Percentiles rank a stretch among this genome's conserved stretches.
Evolutionary conservation across 1,140 invertebrate genomes (phyloP).

Genomic region (Drosophila orosa): DNA sequence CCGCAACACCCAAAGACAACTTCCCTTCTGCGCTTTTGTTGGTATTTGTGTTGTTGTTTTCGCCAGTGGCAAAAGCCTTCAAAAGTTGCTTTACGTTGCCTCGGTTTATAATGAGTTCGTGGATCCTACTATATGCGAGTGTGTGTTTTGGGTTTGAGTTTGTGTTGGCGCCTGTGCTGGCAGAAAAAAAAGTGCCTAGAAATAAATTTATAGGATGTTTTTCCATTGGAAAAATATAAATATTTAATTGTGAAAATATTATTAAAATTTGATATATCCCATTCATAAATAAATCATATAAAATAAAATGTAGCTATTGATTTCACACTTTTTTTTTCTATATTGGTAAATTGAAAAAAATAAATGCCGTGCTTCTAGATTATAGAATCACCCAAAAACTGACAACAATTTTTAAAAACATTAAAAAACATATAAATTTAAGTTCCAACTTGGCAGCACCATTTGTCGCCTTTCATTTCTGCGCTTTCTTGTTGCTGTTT

Average conservation of each 20-base stretch:
- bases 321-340: too few species aligned
- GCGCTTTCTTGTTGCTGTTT: conserved; percentile 38
- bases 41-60: conserved; percentile 54
- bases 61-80: conserved; percentile 57
- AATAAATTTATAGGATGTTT: background rate
- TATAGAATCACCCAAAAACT: background rate
- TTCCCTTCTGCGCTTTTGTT: conserved; percentile 41
- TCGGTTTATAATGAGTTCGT: conserved; percentile 74
- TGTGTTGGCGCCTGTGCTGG: conserved; percentile 4
- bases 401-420: background rate
- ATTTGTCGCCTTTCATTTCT: conserved; percentile 34
- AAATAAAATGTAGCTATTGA: too few species aligned
- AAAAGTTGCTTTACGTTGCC: conserved; percentile 68
- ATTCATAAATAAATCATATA: background rate
- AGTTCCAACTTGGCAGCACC: conserved; percentile 1
- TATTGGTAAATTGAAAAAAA: too few species aligned
- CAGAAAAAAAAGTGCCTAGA: background rate
- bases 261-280: background rate
- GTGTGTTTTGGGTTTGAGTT: conserved; percentile 23
- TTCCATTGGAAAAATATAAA: background rate
- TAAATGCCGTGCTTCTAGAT: too few species aligned
- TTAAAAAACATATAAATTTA: background rate
- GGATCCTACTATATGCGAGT: conserved; percentile 6
- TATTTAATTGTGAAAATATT: background rate
- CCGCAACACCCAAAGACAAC: conserved; percentile 65